phyloP scores from a whole-genome alignment of 2,888 invertebrate genomes.

The Lasius platythorax region DNA sequence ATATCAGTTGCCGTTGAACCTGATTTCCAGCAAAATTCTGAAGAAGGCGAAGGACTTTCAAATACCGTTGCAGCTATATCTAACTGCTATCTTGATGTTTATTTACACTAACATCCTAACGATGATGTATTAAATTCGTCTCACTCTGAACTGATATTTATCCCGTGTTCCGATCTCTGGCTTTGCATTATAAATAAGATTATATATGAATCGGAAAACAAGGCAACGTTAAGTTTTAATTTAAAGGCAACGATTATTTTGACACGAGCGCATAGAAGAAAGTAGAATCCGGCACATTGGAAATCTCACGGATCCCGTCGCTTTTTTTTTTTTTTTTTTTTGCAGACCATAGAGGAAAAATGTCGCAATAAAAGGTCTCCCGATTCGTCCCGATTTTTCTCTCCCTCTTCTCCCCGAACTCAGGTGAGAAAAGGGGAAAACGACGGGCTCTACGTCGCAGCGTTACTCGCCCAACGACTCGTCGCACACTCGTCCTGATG shows the following conservation, averaged over 20 bases:
- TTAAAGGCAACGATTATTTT: background rate
- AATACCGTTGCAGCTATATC: background rate
- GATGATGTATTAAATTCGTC: background rate
- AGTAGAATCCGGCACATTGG: background rate
- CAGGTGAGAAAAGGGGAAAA: background rate
- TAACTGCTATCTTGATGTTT: background rate
- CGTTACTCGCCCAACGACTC: background rate
- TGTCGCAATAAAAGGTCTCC: background rate
- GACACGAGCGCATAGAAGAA: background rate
- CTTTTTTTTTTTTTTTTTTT: background rate
- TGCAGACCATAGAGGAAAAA: background rate
- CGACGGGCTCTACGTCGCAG: background rate
- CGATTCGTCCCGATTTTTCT: background rate
- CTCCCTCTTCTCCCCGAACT: background rate
- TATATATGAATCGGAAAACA: background rate
- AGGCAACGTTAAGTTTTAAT: background rate
- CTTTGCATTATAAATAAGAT: background rate
- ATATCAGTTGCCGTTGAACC: background rate
- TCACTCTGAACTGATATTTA: background rate
- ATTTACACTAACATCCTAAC: background rate
- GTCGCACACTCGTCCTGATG: conserved; percentile 9
- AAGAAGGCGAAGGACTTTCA: background rate
- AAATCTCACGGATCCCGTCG: background rate
- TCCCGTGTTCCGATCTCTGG: too few relatives aligned
- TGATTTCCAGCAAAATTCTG: background rate